Evolutionary conservation across 1,140 invertebrate species (phyloP).

Genomic region (Caenorhabditis remanei): DNA sequence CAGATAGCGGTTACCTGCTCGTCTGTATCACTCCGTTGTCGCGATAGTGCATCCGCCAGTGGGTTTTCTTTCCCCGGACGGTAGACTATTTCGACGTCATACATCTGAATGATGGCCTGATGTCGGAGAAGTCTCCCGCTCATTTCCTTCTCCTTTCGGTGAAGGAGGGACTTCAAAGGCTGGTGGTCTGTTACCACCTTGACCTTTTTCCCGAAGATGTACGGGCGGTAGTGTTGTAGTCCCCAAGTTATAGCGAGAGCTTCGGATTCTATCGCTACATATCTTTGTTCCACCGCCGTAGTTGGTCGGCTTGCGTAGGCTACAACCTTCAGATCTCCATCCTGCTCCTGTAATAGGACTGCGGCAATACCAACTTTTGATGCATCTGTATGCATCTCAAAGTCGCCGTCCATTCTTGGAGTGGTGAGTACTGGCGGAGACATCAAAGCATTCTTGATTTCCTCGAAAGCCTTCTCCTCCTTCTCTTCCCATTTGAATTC

Average conservation of each 20-base stretch:
- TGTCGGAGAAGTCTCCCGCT: neutral
- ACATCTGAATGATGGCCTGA: neutral
- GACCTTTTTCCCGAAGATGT: neutral
- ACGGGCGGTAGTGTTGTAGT: neutral
- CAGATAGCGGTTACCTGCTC: neutral
- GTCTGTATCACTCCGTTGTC: neutral
- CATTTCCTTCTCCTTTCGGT: slow-evolving; percentile 7
- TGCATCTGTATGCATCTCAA: neutral
- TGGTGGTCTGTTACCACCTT: neutral
- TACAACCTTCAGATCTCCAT: neutral
- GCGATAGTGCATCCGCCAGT: neutral
- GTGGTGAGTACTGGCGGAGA: neutral
- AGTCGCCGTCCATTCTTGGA: neutral
- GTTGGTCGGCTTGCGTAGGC: neutral
- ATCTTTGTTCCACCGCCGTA: neutral
- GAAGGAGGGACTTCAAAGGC: neutral
- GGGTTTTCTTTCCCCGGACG: neutral
- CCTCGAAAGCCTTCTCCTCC: neutral
- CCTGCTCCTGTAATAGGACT: neutral
- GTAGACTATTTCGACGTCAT: neutral
- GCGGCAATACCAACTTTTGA: slow-evolving; percentile 1
- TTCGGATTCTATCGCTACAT: neutral
- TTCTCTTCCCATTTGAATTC: neutral
- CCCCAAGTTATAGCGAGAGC: neutral
- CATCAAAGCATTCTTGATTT: neutral